Base-by-base conservation (phyloP, 2,113 vertebrate species). In the Jacana jacana region DNA sequence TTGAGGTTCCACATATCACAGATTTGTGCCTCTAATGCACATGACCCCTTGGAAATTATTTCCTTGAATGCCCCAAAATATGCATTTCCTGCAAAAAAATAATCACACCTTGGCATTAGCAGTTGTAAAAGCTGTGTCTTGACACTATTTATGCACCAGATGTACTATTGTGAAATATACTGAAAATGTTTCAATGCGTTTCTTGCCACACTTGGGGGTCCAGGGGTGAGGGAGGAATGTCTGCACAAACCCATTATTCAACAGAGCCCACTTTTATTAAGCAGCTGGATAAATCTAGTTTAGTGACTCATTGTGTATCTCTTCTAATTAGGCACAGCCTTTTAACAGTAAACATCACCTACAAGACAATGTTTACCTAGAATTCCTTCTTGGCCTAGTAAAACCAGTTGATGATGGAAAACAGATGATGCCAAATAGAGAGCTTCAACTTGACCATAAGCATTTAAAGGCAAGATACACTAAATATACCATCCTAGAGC, bases 311-410 rank as follows among this genome's bases (percentile, higher is more conserved):
- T 33, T 40, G 30, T 16, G 40, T 60, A 75, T 27, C 35, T 86
- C 61, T 16, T 65, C 35, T 10, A 35, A 42, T 2, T 22, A 24
- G 46, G 63, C 31, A 76, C 28, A n/a, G 63, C 7, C 30, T 52
- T 49, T 24, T 6, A 65, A 37, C 27, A 63, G 63, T 4, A 9
- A 91, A 17, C 5, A 54, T 46, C 33, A 89, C 39, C 63, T 58
- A 15, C 46, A 27, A 17, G 33, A 48, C 13, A 54, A 25, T 1
- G 7, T 42, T 1, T 8, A 57, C 7, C 24, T 0, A 63, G 14
- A 11, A 13, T 28, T 78, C 37, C 42, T 39, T 37, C 44, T 42
- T 37, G 22, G 44, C 14, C 39, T 49, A 17, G 10, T 39, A 58
- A 39, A 89, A 44, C 24, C 11, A 63, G 5, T 10, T 46, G 33